Conservation (phyloP, 2,888 invertebrate species). For the Acanthoscelides obtectus region DNA sequence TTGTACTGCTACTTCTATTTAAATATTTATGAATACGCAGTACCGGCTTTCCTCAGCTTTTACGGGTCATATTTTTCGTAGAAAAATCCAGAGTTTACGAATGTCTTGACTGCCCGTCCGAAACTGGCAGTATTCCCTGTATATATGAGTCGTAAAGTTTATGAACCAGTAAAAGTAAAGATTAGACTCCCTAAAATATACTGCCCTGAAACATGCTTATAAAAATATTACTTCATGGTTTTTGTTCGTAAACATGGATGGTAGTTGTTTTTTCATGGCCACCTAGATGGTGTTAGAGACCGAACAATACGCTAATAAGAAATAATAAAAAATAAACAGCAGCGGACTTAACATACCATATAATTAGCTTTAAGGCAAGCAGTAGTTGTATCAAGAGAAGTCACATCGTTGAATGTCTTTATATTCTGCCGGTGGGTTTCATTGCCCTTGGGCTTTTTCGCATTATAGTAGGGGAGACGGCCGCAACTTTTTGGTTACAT, state of each 20-base stretch:
- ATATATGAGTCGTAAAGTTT: background rate
- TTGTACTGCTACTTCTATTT: background rate
- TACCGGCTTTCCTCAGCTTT: background rate
- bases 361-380: too few species aligned
- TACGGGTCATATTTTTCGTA: background rate
- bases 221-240: background rate
- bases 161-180: background rate
- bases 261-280: background rate
- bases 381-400: too few species aligned
- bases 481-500: too few species aligned
- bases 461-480: too few species aligned
- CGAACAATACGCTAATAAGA: too few species aligned
- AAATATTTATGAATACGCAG: background rate
- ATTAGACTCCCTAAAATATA: background rate
- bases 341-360: too few species aligned
- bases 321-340: too few species aligned
- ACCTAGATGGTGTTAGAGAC: too few species aligned
- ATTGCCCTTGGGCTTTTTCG: too few species aligned
- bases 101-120: background rate
- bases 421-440: too few species aligned
- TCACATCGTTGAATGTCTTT: too few species aligned
- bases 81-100: background rate
- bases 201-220: background rate
- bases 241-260: background rate
- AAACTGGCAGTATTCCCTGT: background rate